Base-by-base conservation (phyloP, 2,888 invertebrate species). In the Macrosoma leucophasiata region DNA sequence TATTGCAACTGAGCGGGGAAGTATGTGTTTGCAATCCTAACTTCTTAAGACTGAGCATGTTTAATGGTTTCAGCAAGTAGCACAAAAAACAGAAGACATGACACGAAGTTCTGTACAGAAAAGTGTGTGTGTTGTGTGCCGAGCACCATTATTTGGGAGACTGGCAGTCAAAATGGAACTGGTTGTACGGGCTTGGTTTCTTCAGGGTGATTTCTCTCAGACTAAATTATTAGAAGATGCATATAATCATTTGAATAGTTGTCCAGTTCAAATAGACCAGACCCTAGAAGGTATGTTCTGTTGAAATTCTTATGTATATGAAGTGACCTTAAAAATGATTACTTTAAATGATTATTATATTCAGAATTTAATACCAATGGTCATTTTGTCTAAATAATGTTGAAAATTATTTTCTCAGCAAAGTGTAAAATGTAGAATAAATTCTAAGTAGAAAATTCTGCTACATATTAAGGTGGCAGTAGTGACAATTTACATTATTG, bases 31-130 rank as follows among this genome's bases (percentile, higher is more conserved):
- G n/a, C n/a, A n/a, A n/a, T n/a, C n/a, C n/a, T n/a, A n/a, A n/a
- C n/a, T n/a, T n/a, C n/a, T n/a, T n/a, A n/a, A n/a, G n/a, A n/a
- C n/a, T n/a, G n/a, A n/a, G n/a, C n/a, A 7, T 31, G 39, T 40
- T 31, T 31, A 19, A 29, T 15, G 29, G 12, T 46, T 44, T 6
- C 71, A 97, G 95, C 94, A 95, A 88, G 86, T 99, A 20, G 90
- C 93, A 59, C 94, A 95, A 63, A 92, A 92, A 52, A 95, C 96
- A 2, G 93, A 95, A 2, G 98, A 99, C 62, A 95, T 99, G 64
- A 99, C 98, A 0, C 87, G 99, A 51, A 96, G 96, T 58, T 96
- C 97, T 3, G 97, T 99, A 9, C 98, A 98, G 81, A 99, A 99
- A 73, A 96, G 97, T 58, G 98, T 99, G 1, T 97, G 97, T 84